Base-by-base conservation (phyloP, 1,140 invertebrate species). In the Drosophila prosaltans region DNA sequence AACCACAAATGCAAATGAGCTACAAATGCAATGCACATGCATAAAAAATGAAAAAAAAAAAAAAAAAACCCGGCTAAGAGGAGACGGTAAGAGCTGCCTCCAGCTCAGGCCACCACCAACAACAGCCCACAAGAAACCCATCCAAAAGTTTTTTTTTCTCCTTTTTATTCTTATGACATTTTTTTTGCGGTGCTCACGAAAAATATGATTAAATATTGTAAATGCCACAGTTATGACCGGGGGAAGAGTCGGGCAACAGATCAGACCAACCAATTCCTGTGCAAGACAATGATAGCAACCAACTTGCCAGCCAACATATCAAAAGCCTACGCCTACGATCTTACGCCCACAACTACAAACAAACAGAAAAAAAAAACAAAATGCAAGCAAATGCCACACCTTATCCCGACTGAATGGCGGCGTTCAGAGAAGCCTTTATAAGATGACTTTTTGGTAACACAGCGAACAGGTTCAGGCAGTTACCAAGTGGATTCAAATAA, bases 171-270 rank as follows among this genome's bases (percentile, higher is more conserved):
- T 26, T 51, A 76, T 81, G 69, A 84, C 81, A 84, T 74, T 72
- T 78, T 55, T 55, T 65, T 72, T 57, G 41, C 40, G 43, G 60
- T 68, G 73, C 69, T 78, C 76, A 51, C 65, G 73, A 81, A 88
- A 86, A 88, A 88, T 80, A 86, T 88, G 83, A 88, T 86, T 86
- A 86, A 86, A 86, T 88, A 88, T 88, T 86, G 84, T 80, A 86
- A 86, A 86, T 86, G 83, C 83, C 82, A 85, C 72, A 84, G 81
- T 79, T 78, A 45, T 41, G 70, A 10, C 43, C 54, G 51, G 65
- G 41, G 41, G n/a, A 43, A 43, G 11, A 43, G 45, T 36, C 32
- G 32, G 6, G 6, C 21, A 51, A 51, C 32, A 36, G 32, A 36
- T 36, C 32, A 36, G 32, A 7, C 43, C 43, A 48, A 21, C 7